Percentiles rank a stretch among this genome's conserved stretches.
These are phyloP conservation scores for Arctopsyche grandis DNA, from an alignment of 1,140 invertebrate species.

Conservation along the genomic window DNA sequence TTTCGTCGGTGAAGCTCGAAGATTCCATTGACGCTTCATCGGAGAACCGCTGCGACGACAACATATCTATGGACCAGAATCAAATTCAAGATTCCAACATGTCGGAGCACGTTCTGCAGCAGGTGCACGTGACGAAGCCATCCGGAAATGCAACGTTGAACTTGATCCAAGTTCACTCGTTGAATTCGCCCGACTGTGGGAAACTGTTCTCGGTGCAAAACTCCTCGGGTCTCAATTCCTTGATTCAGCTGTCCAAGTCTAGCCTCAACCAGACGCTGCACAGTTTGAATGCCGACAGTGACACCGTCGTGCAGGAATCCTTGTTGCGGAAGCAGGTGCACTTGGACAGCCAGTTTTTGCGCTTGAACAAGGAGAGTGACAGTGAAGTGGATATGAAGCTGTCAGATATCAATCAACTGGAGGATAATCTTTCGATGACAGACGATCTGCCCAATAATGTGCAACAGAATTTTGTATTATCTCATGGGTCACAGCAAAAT, in stretches of 20 bases:
- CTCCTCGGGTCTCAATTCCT: slow-evolving; percentile 38
- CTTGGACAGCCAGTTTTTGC: slow-evolving; percentile 45
- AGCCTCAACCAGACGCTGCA: slow-evolving; percentile 37
- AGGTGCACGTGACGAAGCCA: slow-evolving; percentile 45
- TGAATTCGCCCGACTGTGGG: slow-evolving; percentile 46
- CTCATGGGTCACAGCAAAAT: slow-evolving; percentile 14
- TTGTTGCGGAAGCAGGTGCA: slow-evolving; percentile 47
- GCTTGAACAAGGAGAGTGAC: not conserved
- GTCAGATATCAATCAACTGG: slow-evolving; percentile 14
- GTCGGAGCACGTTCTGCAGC: slow-evolving; percentile 43
- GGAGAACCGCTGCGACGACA: slow-evolving; percentile 44
- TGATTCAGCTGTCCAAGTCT: slow-evolving; percentile 50
- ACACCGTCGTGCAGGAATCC: slow-evolving; percentile 46
- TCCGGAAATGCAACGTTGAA: slow-evolving; percentile 47
- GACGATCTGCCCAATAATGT: not conserved
- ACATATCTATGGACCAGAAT: slow-evolving; percentile 38
- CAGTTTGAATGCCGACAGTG: slow-evolving; percentile 37
- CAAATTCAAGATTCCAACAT: slow-evolving; percentile 40
- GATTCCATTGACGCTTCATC: slow-evolving; percentile 33
- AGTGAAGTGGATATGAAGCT: not conserved
- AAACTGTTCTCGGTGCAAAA: slow-evolving; percentile 52
- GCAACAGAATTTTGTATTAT: slow-evolving; percentile 26
- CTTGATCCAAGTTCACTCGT: slow-evolving; percentile 52
- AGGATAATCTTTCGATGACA: slow-evolving; percentile 4
- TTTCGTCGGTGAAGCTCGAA: slow-evolving; percentile 38